phyloP scores from a whole-genome alignment of 2,888 invertebrate species.

The Oscheius sp. region DNA sequence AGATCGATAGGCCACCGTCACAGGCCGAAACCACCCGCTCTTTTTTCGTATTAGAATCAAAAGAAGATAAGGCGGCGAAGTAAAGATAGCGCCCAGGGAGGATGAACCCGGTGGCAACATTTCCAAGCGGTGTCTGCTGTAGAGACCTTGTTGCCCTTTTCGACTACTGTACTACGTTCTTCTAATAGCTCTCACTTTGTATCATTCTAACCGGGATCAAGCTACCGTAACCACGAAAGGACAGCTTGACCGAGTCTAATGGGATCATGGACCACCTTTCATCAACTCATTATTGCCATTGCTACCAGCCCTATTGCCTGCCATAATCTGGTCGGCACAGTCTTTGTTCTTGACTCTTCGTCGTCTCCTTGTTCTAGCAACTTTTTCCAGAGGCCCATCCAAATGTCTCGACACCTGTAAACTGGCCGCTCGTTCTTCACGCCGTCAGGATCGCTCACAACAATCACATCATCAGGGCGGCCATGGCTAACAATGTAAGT shows the following conservation, averaged over 20 bases:
- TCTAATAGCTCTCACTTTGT: neutral
- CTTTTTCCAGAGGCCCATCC: conserved; percentile 1
- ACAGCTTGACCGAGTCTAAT: too few species aligned
- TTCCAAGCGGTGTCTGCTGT: neutral
- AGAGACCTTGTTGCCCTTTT: neutral
- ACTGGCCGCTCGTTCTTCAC: conserved; percentile 19
- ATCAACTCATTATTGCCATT: too few species aligned
- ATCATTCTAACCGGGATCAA: too few species aligned
- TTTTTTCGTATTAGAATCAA: conserved; percentile 31
- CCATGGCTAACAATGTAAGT: conserved; percentile 26
- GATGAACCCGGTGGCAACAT: conserved; percentile 34
- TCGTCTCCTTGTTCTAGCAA: neutral
- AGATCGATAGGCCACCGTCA: conserved; percentile 29
- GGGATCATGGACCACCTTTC: too few species aligned
- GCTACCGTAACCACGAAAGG: too few species aligned
- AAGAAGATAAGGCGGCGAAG: conserved; percentile 5
- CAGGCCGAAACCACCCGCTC: conserved; percentile 30
- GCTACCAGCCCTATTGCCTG: too few species aligned
- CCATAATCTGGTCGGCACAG: too few species aligned
- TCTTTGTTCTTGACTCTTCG: neutral
- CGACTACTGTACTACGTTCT: neutral
- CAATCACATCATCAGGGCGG: neutral
- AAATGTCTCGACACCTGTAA: neutral
- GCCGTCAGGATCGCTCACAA: conserved; percentile 11
- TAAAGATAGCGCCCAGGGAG: neutral